Evolutionary conservation across 2,113 vertebrate species (phyloP), one percentile per base, ranked within the genome.

Genomic region (Colossoma macropomum): DNA sequence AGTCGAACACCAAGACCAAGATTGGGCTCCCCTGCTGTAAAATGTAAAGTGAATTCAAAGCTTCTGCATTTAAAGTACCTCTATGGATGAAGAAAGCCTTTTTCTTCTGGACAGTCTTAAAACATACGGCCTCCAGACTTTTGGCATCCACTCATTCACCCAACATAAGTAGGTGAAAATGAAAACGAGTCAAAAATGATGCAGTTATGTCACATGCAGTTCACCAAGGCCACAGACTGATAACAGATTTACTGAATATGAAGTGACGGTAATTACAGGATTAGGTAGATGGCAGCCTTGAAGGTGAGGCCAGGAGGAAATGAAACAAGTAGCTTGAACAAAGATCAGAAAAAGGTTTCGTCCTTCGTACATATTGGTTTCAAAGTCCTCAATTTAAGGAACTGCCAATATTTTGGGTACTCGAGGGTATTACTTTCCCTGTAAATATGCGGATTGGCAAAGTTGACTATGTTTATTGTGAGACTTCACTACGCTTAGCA

Each of bases 181-280:
- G 1, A 63, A 48, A 21, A 13, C 5, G 27, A 77, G 41, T 13
- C 1, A 23, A 65, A 27, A 45, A 30, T 1, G 11, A 81, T 77
- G 45, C 66, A 48, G 17, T 77, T 30, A 65, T 38, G 62, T 56
- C 56, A 81, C 21, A 63, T 25, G 66, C 77, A 34, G 19, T 6
- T 9, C 12, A n/a, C 45, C 45, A 48, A 11, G 9, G 4, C 28
- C 27, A 34, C 50, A 32, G 19, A 66, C 63, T 11, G 30, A 21
- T 38, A 54, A 54, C 74, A 32, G 45, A 76, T 81, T 65, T 41
- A 28, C 79, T 66, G 56, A 77, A 77, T 85, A 48, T 52, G 45
- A 66, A 80, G 79, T 27, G 62, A 75, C 45, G 23, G 73, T 81
- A 81, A 71, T 85, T 81, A 15, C 27, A 12, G 54, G 45, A 41